phyloP scores from a whole-genome alignment of 2,113 vertebrate species.

The Copsychus sechellarum region DNA sequence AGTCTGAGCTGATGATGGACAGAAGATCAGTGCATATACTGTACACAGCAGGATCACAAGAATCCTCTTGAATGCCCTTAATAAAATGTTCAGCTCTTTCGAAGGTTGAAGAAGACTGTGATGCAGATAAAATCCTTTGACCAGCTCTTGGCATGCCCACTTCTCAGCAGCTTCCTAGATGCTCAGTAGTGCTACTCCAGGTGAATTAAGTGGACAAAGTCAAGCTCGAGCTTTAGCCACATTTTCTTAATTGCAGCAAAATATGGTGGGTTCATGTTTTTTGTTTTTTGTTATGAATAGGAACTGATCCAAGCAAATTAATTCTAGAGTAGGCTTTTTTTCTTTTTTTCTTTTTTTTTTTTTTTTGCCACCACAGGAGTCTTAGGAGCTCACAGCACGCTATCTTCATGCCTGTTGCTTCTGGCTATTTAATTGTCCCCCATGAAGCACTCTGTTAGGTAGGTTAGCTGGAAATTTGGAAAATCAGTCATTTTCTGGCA shows the following conservation, averaged over 20 bases:
- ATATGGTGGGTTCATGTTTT: neutral
- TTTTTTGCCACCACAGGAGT: neutral
- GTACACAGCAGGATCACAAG: neutral
- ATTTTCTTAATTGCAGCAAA: neutral
- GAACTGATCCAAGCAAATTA: neutral
- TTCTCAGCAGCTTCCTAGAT: neutral
- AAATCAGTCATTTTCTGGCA: neutral
- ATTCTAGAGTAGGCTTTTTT: neutral
- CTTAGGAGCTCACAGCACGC: neutral
- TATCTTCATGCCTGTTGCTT: neutral
- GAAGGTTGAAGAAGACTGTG: neutral
- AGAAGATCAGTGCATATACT: neutral
- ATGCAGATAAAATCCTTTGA: neutral
- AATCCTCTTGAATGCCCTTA: neutral
- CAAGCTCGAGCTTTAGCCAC: neutral
- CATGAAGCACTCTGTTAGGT: neutral
- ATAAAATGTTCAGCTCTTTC: neutral
- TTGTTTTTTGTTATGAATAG: neutral
- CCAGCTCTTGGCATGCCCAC: neutral
- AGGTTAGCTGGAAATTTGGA: neutral
- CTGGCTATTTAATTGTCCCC: neutral
- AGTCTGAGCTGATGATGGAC: neutral
- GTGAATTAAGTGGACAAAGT: neutral
- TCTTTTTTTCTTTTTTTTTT: neutral
- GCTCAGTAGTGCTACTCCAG: neutral